A percentile compares a stretch with the other conserved stretches of the same genome.
These are phyloP conservation scores for Cancer borealis DNA, from an alignment of 2,888 invertebrate genomes.

Conservation along the genomic window DNA sequence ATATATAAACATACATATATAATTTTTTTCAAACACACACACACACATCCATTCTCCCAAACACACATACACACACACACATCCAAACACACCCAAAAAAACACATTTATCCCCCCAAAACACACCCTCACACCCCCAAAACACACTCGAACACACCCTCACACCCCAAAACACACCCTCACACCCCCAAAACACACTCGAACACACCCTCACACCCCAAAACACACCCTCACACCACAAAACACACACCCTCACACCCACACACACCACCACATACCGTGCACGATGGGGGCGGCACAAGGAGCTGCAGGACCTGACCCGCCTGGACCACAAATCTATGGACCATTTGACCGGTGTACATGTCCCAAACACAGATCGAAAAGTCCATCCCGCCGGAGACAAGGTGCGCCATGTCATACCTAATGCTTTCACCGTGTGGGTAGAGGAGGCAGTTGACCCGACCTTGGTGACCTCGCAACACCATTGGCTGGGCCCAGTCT, in stretches of 20 bases:
- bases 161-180: not conserved
- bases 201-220: not conserved
- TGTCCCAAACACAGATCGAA: conserved; percentile 97
- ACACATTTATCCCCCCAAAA: not conserved
- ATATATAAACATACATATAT: no score
- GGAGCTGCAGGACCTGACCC: conserved; percentile 95
- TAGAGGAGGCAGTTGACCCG: conserved; percentile 96
- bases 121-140: no score
- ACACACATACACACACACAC: no score
- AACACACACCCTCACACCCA: not conserved
- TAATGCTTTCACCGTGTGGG: conserved; percentile 90
- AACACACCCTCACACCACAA: not conserved
- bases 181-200: not conserved
- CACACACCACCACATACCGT: conserved; percentile 51
- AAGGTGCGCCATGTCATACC: conserved; percentile 93
- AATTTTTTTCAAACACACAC: no score
- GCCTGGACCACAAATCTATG: conserved; percentile 99
- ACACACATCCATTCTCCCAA: no score
- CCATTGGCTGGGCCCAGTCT: conserved; percentile 95
- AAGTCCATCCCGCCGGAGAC: conserved; percentile 99
- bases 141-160: no score
- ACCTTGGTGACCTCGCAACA: conserved; percentile 93
- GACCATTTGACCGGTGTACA: conserved; percentile 91
- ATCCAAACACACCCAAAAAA: not conserved
- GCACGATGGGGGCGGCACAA: conserved; percentile 94